A percentile compares a stretch with the other conserved stretches of the same genome.
Conservation (phyloP, 2,888 invertebrate genomes). For the Fragum fragum region DNA sequence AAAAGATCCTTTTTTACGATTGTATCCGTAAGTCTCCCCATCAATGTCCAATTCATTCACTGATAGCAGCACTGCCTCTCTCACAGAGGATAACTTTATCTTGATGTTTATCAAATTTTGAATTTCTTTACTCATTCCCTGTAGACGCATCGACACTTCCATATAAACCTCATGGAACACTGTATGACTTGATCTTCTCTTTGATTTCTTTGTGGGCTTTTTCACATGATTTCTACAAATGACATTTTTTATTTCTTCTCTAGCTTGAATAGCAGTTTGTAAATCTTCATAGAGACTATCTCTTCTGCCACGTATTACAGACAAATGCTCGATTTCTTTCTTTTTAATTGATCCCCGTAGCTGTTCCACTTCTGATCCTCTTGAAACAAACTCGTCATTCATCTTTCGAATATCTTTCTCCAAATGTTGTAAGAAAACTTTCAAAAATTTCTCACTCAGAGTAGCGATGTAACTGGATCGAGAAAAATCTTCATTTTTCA, state of each 20-base stretch:
- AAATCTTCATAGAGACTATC: conserved; percentile 67
- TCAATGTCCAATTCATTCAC: conserved; percentile 64
- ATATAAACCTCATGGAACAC: conserved; percentile 78
- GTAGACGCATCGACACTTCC: conserved; percentile 69
- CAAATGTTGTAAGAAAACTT: conserved; percentile 70
- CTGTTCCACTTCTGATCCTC: conserved; percentile 71
- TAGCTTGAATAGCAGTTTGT: conserved; percentile 66
- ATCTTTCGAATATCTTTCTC: conserved; percentile 73
- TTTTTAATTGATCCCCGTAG: conserved; percentile 55
- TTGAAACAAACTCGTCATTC: conserved; percentile 67
- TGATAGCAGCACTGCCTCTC: conserved; percentile 78
- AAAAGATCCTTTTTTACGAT: conserved; percentile 61
- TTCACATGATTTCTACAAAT: conserved; percentile 64
- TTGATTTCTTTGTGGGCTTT: conserved; percentile 58
- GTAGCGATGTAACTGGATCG: conserved; percentile 66
- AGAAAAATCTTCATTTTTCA: conserved; percentile 69
- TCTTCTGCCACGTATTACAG: conserved; percentile 61
- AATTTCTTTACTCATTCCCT: conserved; percentile 71
- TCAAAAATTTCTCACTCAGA: conserved; percentile 71
- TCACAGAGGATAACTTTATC: conserved; percentile 78
- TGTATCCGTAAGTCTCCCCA: conserved; percentile 63
- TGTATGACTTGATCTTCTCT: conserved; percentile 33
- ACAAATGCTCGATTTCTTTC: conserved; percentile 51
- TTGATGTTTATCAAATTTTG: conserved; percentile 74
- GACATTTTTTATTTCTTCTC: conserved; percentile 79